Conservation (phyloP, 2,797 vertebrate genomes). For the Brachyalestes nurse region DNA sequence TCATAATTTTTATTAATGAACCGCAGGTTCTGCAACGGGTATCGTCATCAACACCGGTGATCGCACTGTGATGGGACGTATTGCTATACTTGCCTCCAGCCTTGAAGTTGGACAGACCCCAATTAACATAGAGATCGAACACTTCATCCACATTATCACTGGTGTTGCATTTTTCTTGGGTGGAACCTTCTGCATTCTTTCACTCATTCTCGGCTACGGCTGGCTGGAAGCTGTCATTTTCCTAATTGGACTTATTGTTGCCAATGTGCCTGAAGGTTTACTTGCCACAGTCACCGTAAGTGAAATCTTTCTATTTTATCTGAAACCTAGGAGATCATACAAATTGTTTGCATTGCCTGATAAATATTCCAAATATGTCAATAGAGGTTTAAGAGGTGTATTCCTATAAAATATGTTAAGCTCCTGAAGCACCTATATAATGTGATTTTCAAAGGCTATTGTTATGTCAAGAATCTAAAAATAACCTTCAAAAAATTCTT, state of each 20-base stretch:
- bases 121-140: conserved; percentile 91
- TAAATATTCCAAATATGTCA: background rate
- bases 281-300: conserved; percentile 88
- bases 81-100: conserved; percentile 91
- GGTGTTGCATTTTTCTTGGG: conserved; percentile 95
- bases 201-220: conserved; percentile 89
- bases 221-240: conserved; percentile 91
- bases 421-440: background rate
- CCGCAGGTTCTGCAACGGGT: conserved; percentile 89
- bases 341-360: background rate
- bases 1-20: background rate
- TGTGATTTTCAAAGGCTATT: background rate
- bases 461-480: too few species aligned
- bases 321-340: background rate
- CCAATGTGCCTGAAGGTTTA: conserved; percentile 89
- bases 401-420: too few species aligned
- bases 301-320: background rate
- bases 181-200: conserved; percentile 89
- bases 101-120: conserved; percentile 93
- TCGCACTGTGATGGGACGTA: conserved; percentile 96
- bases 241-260: conserved; percentile 89
- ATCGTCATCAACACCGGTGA: conserved; percentile 94
- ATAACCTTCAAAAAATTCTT: too few species aligned
- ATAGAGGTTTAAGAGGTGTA: too few species aligned
- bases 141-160: conserved; percentile 96